A percentile compares a stretch with the other conserved stretches of the same genome.
These are phyloP conservation scores for Synergus umbraculus DNA, from an alignment of 2,888 invertebrate genomes.

Conservation along the genomic window DNA sequence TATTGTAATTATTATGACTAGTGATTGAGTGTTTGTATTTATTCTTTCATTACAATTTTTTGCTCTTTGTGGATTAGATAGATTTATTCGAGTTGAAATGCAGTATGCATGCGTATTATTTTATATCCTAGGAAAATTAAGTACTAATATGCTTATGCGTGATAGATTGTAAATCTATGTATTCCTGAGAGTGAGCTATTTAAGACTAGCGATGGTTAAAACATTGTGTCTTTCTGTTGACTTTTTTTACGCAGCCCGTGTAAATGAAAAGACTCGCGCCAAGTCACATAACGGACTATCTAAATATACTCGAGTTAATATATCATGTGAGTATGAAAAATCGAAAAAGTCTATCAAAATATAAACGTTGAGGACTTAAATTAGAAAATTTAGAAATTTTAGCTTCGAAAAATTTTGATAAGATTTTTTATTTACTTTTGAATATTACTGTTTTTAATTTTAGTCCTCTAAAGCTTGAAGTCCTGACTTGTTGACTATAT, in stretches of 20 bases:
- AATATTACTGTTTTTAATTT: not conserved
- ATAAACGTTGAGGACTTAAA: not conserved
- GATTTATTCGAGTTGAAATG: slow-evolving; percentile 16
- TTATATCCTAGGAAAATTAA: slow-evolving; percentile 15
- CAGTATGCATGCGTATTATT: slow-evolving; percentile 3
- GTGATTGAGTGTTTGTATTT: slow-evolving; percentile 49
- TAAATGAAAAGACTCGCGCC: slow-evolving; percentile 13
- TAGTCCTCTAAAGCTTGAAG: not conserved
- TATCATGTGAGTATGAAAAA: slow-evolving; percentile 33
- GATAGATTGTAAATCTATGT: slow-evolving; percentile 25
- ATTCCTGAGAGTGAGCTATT: slow-evolving; percentile 17
- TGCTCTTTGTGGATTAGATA: slow-evolving; percentile 28
- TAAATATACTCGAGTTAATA: slow-evolving; percentile 24
- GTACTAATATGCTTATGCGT: slow-evolving; percentile 29
- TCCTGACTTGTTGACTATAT: not conserved
- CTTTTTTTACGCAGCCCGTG: not conserved
- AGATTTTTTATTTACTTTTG: not conserved
- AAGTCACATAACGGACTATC: slow-evolving; percentile 7
- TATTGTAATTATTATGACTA: slow-evolving; percentile 46
- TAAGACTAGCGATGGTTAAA: slow-evolving; percentile 11
- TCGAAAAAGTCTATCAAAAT: not conserved
- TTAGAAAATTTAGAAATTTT: not conserved
- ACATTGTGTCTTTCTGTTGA: slow-evolving; percentile 12
- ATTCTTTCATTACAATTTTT: slow-evolving; percentile 43
- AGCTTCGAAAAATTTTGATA: not conserved